phyloP scores from a whole-genome alignment of 2,888 invertebrate genomes.

The Torymus auratus region DNA sequence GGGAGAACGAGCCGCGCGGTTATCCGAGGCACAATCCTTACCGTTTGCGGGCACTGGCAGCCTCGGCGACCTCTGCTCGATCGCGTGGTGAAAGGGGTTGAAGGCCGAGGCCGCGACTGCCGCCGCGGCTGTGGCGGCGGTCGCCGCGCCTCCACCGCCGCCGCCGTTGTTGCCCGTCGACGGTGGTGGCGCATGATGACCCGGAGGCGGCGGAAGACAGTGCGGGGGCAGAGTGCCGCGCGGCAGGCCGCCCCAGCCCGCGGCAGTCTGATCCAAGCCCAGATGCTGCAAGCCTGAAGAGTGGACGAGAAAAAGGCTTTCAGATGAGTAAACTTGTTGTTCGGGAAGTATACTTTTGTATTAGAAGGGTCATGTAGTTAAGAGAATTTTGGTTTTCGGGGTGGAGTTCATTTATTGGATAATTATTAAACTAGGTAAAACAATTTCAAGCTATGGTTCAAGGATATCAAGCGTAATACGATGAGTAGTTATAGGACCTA shows the following conservation, averaged over 20 bases:
- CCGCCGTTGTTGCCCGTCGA: neutral
- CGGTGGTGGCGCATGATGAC: slow-evolving; percentile 66
- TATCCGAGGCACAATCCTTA: slow-evolving; percentile 54
- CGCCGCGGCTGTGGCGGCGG: slow-evolving; percentile 69
- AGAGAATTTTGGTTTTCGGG: too few relatives aligned
- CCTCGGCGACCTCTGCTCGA: slow-evolving; percentile 74
- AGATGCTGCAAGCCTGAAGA: slow-evolving; percentile 72
- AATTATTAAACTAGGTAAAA: too few relatives aligned
- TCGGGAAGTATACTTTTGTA: too few relatives aligned
- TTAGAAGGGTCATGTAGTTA: too few relatives aligned
- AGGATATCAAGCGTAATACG: too few relatives aligned
- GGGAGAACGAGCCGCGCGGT: neutral
- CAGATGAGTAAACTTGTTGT: too few relatives aligned
- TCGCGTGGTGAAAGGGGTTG: slow-evolving; percentile 74
- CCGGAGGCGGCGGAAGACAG: slow-evolving; percentile 75
- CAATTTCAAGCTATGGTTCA: too few relatives aligned
- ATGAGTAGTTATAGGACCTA: too few relatives aligned
- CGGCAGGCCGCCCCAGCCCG: slow-evolving; percentile 73
- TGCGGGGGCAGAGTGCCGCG: slow-evolving; percentile 73
- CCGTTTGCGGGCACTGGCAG: slow-evolving; percentile 67
- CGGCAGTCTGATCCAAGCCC: slow-evolving; percentile 73
- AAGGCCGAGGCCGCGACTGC: slow-evolving; percentile 70
- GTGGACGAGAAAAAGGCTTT: too few relatives aligned
- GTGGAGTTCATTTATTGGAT: too few relatives aligned
- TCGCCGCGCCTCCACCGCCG: slow-evolving; percentile 65